Percentiles rank a stretch among this genome's conserved stretches.
Conservation (phyloP, 1,140 invertebrate genomes). For the Ridgeia piscesae region DNA sequence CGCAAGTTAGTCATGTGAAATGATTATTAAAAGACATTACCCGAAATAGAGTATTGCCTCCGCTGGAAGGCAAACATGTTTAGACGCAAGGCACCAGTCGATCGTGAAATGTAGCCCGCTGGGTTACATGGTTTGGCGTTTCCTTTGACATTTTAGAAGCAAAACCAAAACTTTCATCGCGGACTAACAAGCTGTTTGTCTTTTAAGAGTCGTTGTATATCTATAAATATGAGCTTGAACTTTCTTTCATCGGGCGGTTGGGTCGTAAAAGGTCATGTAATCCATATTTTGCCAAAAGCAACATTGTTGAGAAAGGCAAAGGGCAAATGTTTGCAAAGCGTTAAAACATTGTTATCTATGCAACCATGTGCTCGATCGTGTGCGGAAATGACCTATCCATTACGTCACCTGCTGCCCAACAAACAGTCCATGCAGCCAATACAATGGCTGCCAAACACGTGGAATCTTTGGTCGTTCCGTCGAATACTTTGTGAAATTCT, state of each 20-base stretch:
- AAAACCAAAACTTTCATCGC: background rate
- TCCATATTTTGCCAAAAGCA: no score
- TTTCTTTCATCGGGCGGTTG: no score
- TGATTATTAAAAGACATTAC: background rate
- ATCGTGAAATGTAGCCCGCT: background rate
- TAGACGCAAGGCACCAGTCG: background rate
- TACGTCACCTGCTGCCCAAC: background rate
- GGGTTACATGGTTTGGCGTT: background rate
- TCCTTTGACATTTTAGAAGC: background rate
- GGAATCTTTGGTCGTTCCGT: no score
- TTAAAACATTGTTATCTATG: no score
- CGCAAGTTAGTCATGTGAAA: background rate
- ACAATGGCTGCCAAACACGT: background rate
- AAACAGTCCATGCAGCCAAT: background rate
- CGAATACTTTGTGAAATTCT: no score
- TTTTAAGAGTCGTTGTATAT: no score
- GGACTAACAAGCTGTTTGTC: background rate
- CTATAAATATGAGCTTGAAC: no score
- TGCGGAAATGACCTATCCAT: no score
- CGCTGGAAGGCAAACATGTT: background rate
- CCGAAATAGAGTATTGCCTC: background rate
- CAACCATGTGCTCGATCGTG: no score
- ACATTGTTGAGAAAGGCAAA: no score
- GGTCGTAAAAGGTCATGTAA: no score
- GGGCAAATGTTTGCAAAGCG: no score